A percentile compares a stretch with the other conserved stretches of the same genome.
These are phyloP conservation scores for Spilosoma lubricipeda DNA, from an alignment of 2,888 invertebrate species.

Conservation along the genomic window DNA sequence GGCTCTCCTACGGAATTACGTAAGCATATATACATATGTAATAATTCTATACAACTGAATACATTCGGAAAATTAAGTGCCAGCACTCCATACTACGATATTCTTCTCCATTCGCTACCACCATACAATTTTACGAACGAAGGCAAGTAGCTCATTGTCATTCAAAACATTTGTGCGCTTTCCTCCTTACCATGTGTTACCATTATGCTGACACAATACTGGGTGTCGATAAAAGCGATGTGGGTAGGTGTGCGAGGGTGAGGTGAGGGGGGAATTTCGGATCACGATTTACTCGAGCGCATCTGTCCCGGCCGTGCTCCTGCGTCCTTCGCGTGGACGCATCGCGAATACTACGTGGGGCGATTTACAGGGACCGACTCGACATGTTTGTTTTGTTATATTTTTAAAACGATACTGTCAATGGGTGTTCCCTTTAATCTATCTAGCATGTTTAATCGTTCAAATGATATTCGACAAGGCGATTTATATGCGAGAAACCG, in stretches of 20 bases:
- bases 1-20: background rate
- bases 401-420: too few species aligned
- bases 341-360: slow-evolving; percentile 63
- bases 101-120: slow-evolving; percentile 37
- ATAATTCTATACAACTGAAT: slow-evolving; percentile 5
- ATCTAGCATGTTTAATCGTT: background rate
- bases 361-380: slow-evolving; percentile 62
- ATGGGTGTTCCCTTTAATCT: too few species aligned
- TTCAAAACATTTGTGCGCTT: slow-evolving; percentile 62
- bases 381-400: background rate
- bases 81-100: slow-evolving; percentile 29
- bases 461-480: background rate
- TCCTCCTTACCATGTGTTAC: slow-evolving; percentile 67
- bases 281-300: slow-evolving; percentile 77
- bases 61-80: slow-evolving; percentile 19
- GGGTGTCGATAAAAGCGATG: slow-evolving; percentile 55
- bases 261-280: slow-evolving; percentile 54
- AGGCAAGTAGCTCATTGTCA: slow-evolving; percentile 59
- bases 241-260: slow-evolving; percentile 39
- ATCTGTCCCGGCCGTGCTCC: slow-evolving; percentile 74
- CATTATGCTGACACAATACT: slow-evolving; percentile 66
- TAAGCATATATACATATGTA: background rate
- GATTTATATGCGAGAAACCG: background rate
- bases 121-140: slow-evolving; percentile 59
- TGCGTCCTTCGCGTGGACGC: slow-evolving; percentile 75